Evolutionary conservation across 2,888 invertebrate species (phyloP).

Genomic region (Stenichneumon culpator): DNA sequence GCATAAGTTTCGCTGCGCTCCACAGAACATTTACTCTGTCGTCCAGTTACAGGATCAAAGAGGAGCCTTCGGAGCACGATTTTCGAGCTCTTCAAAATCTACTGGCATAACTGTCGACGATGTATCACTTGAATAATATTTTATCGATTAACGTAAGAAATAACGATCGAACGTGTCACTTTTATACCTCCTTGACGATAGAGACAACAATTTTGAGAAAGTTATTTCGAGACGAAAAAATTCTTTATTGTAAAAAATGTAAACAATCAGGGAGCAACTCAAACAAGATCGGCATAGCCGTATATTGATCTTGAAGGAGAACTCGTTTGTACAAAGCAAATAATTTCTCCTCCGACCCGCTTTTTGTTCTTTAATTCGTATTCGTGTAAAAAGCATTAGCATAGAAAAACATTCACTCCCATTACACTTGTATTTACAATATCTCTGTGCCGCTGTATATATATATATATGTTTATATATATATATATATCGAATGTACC

Average conservation of each 20-base stretch:
- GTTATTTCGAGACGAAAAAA: slow-evolving; percentile 45
- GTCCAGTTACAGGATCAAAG: slow-evolving; percentile 87
- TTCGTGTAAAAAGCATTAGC: slow-evolving; percentile 67
- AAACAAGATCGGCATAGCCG: slow-evolving; percentile 32
- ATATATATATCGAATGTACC: slow-evolving; percentile 36
- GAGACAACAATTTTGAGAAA: background rate
- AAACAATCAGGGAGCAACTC: slow-evolving; percentile 60
- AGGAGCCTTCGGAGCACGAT: slow-evolving; percentile 86
- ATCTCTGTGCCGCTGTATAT: slow-evolving; percentile 49
- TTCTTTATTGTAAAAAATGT: slow-evolving; percentile 67
- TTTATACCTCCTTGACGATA: background rate
- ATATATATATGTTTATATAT: slow-evolving; percentile 26
- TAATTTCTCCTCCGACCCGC: slow-evolving; percentile 36
- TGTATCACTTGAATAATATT: slow-evolving; percentile 7
- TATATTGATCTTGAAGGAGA: slow-evolving; percentile 30
- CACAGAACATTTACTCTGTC: slow-evolving; percentile 88
- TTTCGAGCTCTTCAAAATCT: slow-evolving; percentile 79
- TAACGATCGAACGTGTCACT: background rate
- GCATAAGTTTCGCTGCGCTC: slow-evolving; percentile 89
- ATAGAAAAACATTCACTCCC: slow-evolving; percentile 65
- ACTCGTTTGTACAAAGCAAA: slow-evolving; percentile 43
- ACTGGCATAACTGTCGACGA: slow-evolving; percentile 69
- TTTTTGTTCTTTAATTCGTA: slow-evolving; percentile 33
- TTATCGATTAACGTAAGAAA: slow-evolving; percentile 15
- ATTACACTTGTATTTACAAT: slow-evolving; percentile 66